Percentiles rank a stretch among this genome's conserved stretches.
Evolutionary conservation across 2,888 invertebrate genomes (phyloP).

Genomic region (Diarsia mendica): DNA sequence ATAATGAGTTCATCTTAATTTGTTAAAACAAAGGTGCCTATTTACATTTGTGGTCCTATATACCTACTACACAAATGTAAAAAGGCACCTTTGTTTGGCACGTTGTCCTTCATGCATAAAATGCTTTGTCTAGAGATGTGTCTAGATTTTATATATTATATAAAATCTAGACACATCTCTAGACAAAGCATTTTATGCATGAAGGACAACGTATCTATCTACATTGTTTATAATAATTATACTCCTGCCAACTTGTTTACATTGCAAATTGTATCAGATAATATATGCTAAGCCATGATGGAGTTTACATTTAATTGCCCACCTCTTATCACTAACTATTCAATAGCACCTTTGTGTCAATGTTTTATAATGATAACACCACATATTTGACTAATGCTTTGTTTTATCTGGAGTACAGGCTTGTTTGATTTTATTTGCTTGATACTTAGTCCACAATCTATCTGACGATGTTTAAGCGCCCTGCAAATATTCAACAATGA

Average conservation of each 20-base stretch:
- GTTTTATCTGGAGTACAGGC: conserved; percentile 44
- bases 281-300: conserved; percentile 12
- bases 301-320: conserved; percentile 20
- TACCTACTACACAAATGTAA: too few relatives aligned
- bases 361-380: conserved; percentile 41
- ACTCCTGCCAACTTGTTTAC: conserved; percentile 10
- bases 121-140: conserved; percentile 21
- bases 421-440: conserved; percentile 50
- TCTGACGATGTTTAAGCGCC: conserved; percentile 33
- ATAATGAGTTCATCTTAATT: conserved; percentile 1
- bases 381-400: conserved; percentile 54
- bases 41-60: not conserved
- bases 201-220: not conserved
- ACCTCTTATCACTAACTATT: conserved; percentile 37
- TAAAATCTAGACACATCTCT: not conserved
- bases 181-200: conserved; percentile 32
- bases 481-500: conserved; percentile 47
- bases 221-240: conserved; percentile 25
- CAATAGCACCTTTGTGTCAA: conserved; percentile 54
- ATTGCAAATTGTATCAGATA: conserved; percentile 31
- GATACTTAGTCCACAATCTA: conserved; percentile 42
- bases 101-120: conserved; percentile 2
- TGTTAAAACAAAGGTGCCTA: too few relatives aligned
- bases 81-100: too few relatives aligned
- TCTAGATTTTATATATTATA: conserved; percentile 4